A percentile compares a stretch with the other conserved stretches of the same genome.
These are phyloP conservation scores for Trichopoda pennipes DNA, from an alignment of 2,888 invertebrate species.

Conservation along the genomic window DNA sequence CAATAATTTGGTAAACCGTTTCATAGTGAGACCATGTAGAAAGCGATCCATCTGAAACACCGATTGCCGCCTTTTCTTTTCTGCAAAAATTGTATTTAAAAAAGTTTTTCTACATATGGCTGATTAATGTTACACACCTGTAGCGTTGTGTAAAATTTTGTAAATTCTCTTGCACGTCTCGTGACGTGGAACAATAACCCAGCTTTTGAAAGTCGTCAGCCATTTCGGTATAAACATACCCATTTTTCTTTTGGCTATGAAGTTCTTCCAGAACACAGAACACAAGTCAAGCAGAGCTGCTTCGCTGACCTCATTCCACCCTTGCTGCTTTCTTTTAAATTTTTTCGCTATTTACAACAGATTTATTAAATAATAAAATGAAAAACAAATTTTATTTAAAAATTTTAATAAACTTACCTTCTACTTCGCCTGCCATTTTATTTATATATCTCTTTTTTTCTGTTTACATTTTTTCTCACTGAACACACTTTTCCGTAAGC, in stretches of 20 bases:
- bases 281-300: constrained; percentile 9
- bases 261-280: neutral
- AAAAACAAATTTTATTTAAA: no score
- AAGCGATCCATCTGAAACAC: neutral
- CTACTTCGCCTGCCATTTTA: no score
- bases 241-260: constrained; percentile 3
- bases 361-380: no score
- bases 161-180: neutral
- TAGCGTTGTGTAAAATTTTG: neutral
- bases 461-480: no score
- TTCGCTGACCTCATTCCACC: constrained; percentile 9
- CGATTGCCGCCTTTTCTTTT: constrained; percentile 7
- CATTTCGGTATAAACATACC: constrained; percentile 12
- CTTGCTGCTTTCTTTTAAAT: no score
- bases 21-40: neutral
- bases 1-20: neutral
- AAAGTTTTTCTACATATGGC: no score
- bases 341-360: no score
- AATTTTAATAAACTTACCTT: no score
- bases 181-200: no score
- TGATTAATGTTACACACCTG: neutral
- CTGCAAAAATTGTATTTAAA: neutral
- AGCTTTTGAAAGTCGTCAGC: neutral
- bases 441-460: no score
- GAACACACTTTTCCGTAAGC: no score